A percentile compares a stretch with the other conserved stretches of the same genome.
Conservation (phyloP, 2,888 invertebrate species). For the Ormyrus rosae region DNA sequence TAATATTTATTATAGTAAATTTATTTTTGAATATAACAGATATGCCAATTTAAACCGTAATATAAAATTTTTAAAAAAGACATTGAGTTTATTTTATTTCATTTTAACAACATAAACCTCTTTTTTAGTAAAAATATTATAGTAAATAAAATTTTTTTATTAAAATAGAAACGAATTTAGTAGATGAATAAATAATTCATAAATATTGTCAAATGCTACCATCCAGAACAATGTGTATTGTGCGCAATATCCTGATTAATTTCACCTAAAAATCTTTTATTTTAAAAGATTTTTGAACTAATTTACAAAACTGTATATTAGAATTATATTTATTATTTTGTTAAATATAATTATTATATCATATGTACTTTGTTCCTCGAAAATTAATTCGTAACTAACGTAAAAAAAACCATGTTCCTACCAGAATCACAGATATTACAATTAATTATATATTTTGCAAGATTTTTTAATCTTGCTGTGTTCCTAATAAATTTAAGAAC, state of each 20-base stretch:
- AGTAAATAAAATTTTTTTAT: slow-evolving; percentile 32
- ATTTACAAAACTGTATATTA: background rate
- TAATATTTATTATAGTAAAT: no score
- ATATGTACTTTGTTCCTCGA: slow-evolving; percentile 51
- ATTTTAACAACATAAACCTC: slow-evolving; percentile 4
- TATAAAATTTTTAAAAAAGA: no score
- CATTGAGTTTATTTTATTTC: no score
- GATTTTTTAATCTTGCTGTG: slow-evolving; percentile 22
- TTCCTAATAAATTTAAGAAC: background rate
- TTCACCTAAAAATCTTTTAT: slow-evolving; percentile 24
- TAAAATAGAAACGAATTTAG: slow-evolving; percentile 18
- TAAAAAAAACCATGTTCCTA: background rate
- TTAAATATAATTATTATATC: background rate
- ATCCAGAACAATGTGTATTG: slow-evolving; percentile 65
- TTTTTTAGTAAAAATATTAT: slow-evolving; percentile 32
- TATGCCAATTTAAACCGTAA: no score
- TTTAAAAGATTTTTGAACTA: background rate
- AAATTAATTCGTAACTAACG: slow-evolving; percentile 5
- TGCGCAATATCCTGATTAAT: slow-evolving; percentile 58
- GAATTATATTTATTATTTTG: slow-evolving; percentile 2
- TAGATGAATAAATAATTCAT: slow-evolving; percentile 10
- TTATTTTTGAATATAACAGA: no score
- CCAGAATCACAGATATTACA: background rate
- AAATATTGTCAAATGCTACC: slow-evolving; percentile 26
- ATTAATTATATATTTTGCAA: slow-evolving; percentile 16